Percentiles rank a stretch among this genome's conserved stretches.
These are phyloP conservation scores for Empidonax traillii DNA, from an alignment of 2,113 vertebrate species.

Conservation along the genomic window DNA sequence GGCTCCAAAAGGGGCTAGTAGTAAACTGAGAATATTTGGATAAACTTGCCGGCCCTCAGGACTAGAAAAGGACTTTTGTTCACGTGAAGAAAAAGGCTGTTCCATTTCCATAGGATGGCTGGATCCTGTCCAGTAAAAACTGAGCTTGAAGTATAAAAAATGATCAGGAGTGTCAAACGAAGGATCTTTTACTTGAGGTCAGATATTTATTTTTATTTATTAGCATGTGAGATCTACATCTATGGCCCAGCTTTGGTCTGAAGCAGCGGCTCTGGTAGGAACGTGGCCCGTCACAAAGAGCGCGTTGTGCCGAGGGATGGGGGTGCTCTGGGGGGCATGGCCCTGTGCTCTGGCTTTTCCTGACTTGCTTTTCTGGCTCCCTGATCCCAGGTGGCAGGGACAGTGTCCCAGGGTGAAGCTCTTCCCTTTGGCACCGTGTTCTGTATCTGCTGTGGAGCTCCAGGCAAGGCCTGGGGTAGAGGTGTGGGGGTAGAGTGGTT, in stretches of 20 bases:
- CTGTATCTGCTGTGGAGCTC: fast-evolving
- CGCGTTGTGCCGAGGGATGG: background rate
- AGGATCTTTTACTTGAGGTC: slow-evolving; percentile 63
- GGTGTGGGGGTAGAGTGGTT: background rate
- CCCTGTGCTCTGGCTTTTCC: background rate
- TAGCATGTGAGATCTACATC: slow-evolving; percentile 60
- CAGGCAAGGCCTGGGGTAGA: fast-evolving
- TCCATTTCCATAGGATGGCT: slow-evolving; percentile 65
- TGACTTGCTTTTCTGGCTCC: background rate
- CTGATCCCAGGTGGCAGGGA: background rate
- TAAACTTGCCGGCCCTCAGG: slow-evolving; percentile 75
- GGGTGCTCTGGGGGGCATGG: background rate
- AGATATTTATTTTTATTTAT: slow-evolving; percentile 75
- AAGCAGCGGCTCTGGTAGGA: background rate
- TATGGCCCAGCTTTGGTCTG: background rate
- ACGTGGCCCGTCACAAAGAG: background rate
- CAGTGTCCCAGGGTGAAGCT: background rate
- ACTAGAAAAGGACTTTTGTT: slow-evolving; percentile 82
- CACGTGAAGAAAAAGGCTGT: slow-evolving; percentile 51
- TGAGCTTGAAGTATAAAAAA: slow-evolving; percentile 45
- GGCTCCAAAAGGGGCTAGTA: slow-evolving; percentile 62
- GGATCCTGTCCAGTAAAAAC: slow-evolving; percentile 76
- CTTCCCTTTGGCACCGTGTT: fast-evolving
- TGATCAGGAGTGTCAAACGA: slow-evolving; percentile 65
- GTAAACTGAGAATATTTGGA: slow-evolving; percentile 81